These are phyloP conservation scores for Apis mellifera DNA, from an alignment of 1,140 invertebrate species.

Conservation along the genomic window Amel_HAv3.1 CM009936.2:3313501-3314000, in stretches of 20 bases:
- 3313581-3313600: slow-evolving; percentile 57
- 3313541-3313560: slow-evolving; percentile 36
- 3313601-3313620: slow-evolving; percentile 16
- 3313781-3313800: slow-evolving; percentile 4
- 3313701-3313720: slow-evolving; percentile 28
- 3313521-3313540: slow-evolving; percentile 25
- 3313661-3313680: slow-evolving; percentile 39
- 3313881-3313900: neutral
- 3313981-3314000: neutral
- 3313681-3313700: slow-evolving; percentile 38
- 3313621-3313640: slow-evolving; percentile 30
- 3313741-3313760: slow-evolving; percentile 7
- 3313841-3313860: neutral
- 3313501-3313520: neutral
- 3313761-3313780: neutral
- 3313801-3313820: slow-evolving; percentile 33
- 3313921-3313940: neutral
- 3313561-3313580: slow-evolving; percentile 56
- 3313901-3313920: slow-evolving; percentile 8
- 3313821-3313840: neutral
- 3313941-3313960: neutral
- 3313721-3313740: slow-evolving; percentile 37
- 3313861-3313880: neutral
- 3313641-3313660: slow-evolving; percentile 42
- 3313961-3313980: too few species aligned